These are phyloP conservation scores for Falcunculus frontatus DNA, from an alignment of 2,113 vertebrate genomes.

Conservation along the genomic window DNA sequence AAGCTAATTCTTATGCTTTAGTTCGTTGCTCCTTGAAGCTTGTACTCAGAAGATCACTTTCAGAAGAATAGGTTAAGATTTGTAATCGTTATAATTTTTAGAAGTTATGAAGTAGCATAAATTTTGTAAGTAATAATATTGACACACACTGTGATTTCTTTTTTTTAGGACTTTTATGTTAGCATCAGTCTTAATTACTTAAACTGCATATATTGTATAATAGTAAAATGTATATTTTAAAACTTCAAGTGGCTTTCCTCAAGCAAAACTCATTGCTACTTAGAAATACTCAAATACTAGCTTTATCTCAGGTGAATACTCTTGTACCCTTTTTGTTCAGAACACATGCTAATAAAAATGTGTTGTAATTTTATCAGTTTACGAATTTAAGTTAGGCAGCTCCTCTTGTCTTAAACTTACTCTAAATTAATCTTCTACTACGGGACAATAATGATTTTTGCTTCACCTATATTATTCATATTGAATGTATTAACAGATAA, in stretches of 20 bases:
- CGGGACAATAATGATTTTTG: constrained; percentile 52
- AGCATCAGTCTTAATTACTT: constrained; percentile 73
- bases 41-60: constrained; percentile 47
- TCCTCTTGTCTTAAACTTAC: constrained; percentile 56
- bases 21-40: constrained; percentile 66
- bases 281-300: constrained; percentile 73
- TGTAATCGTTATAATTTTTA: constrained; percentile 70
- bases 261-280: constrained; percentile 71
- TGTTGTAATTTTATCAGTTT: constrained; percentile 58
- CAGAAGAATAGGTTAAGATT: constrained; percentile 65
- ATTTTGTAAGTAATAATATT: constrained; percentile 75
- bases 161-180: constrained; percentile 60
- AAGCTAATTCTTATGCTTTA: constrained; percentile 66
- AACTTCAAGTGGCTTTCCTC: constrained; percentile 68
- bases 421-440: constrained; percentile 58
- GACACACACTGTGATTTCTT: constrained; percentile 73
- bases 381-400: constrained; percentile 52
- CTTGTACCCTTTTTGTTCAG: constrained; percentile 69
- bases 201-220: constrained; percentile 76
- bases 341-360: constrained; percentile 54
- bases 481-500: constrained; percentile 78
- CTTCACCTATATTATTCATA: constrained; percentile 76
- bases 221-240: constrained; percentile 76
- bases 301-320: constrained; percentile 80
- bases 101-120: constrained; percentile 69